Evolutionary conservation across 2,113 vertebrate species (phyloP).

Genomic region (Xyrauchen texanus): DNA sequence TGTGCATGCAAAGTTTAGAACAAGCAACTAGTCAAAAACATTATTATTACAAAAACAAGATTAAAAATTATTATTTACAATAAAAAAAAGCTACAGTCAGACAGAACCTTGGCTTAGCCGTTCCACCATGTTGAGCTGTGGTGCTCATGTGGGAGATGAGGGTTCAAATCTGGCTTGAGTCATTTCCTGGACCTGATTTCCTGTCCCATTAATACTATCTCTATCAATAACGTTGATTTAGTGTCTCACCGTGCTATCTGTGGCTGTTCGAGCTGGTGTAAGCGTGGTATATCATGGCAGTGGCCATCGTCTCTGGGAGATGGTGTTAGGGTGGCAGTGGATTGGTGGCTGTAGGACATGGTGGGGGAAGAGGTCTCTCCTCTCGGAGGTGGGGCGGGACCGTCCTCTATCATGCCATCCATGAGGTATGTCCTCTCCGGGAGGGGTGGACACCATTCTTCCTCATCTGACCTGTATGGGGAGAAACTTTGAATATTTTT

Average conservation of each 20-base stretch:
- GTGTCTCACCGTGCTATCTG: conserved; percentile 76
- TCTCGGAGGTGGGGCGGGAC: conserved; percentile 62
- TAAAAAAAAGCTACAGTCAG: too few species aligned
- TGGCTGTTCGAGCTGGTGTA: conserved; percentile 73
- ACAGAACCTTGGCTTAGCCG: background rate
- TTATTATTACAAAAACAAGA: too few species aligned
- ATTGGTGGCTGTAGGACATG: conserved; percentile 87
- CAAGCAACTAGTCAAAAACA: too few species aligned
- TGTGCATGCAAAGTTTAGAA: too few species aligned
- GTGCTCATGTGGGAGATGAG: background rate
- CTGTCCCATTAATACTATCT: conserved; percentile 13
- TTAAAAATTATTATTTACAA: too few species aligned
- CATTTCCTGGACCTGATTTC: background rate
- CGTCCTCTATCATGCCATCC: conserved; percentile 74
- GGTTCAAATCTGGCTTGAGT: background rate
- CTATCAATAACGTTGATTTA: too few species aligned
- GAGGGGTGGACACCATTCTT: conserved; percentile 87
- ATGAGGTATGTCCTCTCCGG: conserved; percentile 82
- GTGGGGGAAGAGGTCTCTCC: conserved; percentile 81
- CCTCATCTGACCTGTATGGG: conserved; percentile 72
- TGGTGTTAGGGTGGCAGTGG: conserved; percentile 87
- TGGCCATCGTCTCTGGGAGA: conserved; percentile 80
- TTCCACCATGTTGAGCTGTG: background rate
- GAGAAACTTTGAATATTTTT: background rate
- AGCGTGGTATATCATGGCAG: conserved; percentile 73